Evolutionary conservation across 2,888 invertebrate species (phyloP), one percentile per base, ranked within the genome.

Genomic region (Drosophila glabriapex): DNA sequence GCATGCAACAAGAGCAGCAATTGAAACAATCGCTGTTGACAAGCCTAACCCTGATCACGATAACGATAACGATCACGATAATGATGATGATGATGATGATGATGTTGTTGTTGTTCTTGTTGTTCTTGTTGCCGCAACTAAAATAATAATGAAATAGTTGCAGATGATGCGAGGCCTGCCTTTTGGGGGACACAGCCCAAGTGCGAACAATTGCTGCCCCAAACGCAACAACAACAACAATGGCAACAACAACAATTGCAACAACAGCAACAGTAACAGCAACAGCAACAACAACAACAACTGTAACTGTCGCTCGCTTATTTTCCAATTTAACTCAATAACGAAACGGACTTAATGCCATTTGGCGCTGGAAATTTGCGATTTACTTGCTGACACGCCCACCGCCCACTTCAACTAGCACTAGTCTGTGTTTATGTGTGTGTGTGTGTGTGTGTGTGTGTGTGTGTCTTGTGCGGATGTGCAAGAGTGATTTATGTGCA

Each of bases 281-380:
- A 72, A 3, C 58, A 67, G n/a, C 73, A 71, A 25, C 74, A 79
- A 52, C 69, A 66, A 60, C 73, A 77, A 73, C 73, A 81, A 81
- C 79, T 73, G 43, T 73, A 74, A 78, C 72, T 84, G 89, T 89
- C 76, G 89, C 80, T 80, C 82, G 91, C 91, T 91, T 91, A 91
- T 91, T 91, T 91, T 91, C 83, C 90, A 91, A 91, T 91, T 91
- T 91, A 91, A 91, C 90, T 91, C 89, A 91, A 91, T 91, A 91
- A 90, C 85, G 83, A 80, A 81, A 77, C 78, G 75, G 85, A 80
- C 79, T 89, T 90, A 91, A 91, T 89, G 82, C 76, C 86, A 91
- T 91, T 91, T 91, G 86, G 73, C 77, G 78, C 84, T 89, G 88
- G 77, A 88, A 90, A 88, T 88, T 88, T 83, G 81, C 84, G 81